Evolutionary conservation across 2,797 vertebrate genomes (phyloP).

Genomic region (Gobio occitaniae): DNA sequence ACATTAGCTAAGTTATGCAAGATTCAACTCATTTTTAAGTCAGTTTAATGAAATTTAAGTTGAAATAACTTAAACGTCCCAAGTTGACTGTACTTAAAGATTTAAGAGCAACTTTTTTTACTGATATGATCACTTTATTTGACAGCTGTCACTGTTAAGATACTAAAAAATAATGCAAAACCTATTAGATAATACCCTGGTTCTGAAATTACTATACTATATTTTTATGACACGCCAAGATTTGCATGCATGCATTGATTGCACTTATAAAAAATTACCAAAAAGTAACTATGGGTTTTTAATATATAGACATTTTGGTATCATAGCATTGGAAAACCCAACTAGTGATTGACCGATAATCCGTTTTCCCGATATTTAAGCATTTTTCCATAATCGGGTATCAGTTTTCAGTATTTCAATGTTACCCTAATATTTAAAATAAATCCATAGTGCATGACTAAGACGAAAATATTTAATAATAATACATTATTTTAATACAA

Average conservation of each 20-base stretch:
- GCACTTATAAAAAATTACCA: no score
- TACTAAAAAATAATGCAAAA: background rate
- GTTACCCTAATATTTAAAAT: background rate
- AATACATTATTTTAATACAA: background rate
- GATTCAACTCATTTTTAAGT: no score
- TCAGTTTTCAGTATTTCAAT: background rate
- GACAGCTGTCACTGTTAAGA: constrained; percentile 4
- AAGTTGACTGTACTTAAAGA: no score
- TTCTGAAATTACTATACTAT: background rate
- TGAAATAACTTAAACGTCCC: no score
- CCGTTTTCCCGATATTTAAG: background rate
- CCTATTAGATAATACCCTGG: background rate
- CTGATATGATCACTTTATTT: background rate
- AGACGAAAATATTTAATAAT: background rate
- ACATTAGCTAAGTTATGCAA: no score
- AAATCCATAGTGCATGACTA: background rate
- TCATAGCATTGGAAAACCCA: background rate
- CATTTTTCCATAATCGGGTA: no score
- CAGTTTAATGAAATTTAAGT: no score
- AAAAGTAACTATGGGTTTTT: background rate
- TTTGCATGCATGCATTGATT: background rate
- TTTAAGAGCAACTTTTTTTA: no score
- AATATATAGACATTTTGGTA: background rate
- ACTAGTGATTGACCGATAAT: background rate
- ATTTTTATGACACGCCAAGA: background rate